Conservation (phyloP, 2,888 invertebrate species). For the Alitta virens region DNA sequence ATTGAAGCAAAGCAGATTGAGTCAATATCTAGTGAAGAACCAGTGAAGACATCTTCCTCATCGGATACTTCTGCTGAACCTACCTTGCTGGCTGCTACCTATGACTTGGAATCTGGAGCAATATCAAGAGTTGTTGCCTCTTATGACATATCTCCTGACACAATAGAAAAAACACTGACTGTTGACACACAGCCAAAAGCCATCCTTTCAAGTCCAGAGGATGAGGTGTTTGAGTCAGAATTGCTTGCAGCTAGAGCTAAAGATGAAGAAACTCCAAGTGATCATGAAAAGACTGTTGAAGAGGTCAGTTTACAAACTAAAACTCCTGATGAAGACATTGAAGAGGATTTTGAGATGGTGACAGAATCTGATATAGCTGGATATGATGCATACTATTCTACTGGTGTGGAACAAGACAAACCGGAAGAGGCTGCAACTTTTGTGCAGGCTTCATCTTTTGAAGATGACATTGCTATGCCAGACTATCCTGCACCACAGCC, state of each 20-base stretch:
- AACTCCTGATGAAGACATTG: constrained; percentile 19
- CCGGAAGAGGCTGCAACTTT: constrained; percentile 1
- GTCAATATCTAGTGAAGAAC: constrained; percentile 42
- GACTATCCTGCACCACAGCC: background rate
- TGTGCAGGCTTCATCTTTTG: background rate
- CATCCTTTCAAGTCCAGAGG: constrained; percentile 56
- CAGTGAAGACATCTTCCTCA: constrained; percentile 58
- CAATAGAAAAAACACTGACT: constrained; percentile 58
- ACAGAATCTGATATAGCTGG: constrained; percentile 35
- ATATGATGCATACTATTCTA: constrained; percentile 32
- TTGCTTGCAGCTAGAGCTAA: constrained; percentile 35
- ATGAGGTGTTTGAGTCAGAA: constrained; percentile 57
- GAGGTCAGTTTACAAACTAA: constrained; percentile 20
- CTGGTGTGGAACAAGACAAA: constrained; percentile 1
- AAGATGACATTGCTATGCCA: background rate
- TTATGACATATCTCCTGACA: constrained; percentile 53
- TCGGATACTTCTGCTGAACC: constrained; percentile 81
- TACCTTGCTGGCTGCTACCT: constrained; percentile 86
- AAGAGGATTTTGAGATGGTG: constrained; percentile 47
- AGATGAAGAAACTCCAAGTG: constrained; percentile 32
- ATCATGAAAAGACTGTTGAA: constrained; percentile 28
- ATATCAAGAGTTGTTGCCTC: constrained; percentile 58
- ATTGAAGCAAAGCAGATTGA: constrained; percentile 10
- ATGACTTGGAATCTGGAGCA: constrained; percentile 65
- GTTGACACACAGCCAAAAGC: constrained; percentile 59